Percentiles rank a stretch among this genome's conserved stretches.
phyloP scores from a whole-genome alignment of 2,888 invertebrate genomes.

The Caenorhabditis zanzibari region DNA sequence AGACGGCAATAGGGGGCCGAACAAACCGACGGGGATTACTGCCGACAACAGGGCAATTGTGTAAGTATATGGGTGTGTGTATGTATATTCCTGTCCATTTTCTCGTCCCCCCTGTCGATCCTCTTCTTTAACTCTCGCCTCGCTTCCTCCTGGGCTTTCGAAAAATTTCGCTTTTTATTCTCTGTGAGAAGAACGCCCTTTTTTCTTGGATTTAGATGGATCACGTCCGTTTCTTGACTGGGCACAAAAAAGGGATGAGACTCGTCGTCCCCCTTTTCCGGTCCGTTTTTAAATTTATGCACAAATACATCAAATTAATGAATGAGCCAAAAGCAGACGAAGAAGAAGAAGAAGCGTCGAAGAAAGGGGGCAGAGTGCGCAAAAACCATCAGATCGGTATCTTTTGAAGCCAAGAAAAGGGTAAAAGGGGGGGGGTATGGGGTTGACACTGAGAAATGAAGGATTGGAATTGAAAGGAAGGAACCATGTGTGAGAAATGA shows the following conservation, averaged over 20 bases:
- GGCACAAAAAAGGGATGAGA: slow-evolving; percentile 14
- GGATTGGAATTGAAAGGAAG: background rate
- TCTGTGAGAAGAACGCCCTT: slow-evolving; percentile 8
- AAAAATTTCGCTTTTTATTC: background rate
- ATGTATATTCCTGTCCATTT: slow-evolving; percentile 33
- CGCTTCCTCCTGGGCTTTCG: slow-evolving; percentile 7
- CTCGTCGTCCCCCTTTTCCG: background rate
- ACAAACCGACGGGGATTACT: slow-evolving; percentile 58
- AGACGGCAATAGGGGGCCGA: slow-evolving; percentile 15
- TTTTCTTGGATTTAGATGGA: slow-evolving; percentile 38
- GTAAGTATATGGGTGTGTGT: slow-evolving; percentile 54
- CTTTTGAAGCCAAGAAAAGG: slow-evolving; percentile 53
- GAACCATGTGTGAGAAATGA: slow-evolving; percentile 19
- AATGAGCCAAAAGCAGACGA: slow-evolving; percentile 51
- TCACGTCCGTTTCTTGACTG: slow-evolving; percentile 1
- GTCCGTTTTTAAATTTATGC: slow-evolving; percentile 60
- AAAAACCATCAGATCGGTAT: slow-evolving; percentile 62
- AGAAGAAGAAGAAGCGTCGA: background rate
- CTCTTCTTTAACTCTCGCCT: slow-evolving; percentile 8
- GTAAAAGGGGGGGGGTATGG: background rate
- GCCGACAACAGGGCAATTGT: slow-evolving; percentile 65
- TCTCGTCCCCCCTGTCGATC: background rate
- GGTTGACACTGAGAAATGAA: slow-evolving; percentile 22
- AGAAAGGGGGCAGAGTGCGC: slow-evolving; percentile 15
- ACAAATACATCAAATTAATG: slow-evolving; percentile 66